These are phyloP conservation scores for Hypocryptadius cinnamomeus DNA, from an alignment of 2,113 vertebrate species.

Conservation along the genomic window DNA sequence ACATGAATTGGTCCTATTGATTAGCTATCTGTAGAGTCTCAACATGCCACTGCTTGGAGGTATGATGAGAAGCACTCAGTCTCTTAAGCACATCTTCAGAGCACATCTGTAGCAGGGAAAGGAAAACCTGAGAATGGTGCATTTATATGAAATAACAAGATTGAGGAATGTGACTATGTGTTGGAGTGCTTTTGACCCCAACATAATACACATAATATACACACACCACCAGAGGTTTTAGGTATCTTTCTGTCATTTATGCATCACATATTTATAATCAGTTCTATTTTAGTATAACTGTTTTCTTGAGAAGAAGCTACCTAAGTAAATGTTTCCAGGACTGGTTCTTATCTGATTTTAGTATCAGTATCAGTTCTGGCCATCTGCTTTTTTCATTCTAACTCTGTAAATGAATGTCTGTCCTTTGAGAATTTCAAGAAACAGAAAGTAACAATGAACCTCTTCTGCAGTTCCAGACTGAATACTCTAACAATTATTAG, in stretches of 20 bases:
- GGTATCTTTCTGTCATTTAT: neutral
- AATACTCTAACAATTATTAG: neutral
- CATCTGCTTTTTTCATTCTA: conserved; percentile 34
- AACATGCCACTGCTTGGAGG: neutral
- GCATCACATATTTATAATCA: neutral
- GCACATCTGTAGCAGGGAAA: neutral
- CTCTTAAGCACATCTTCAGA: neutral
- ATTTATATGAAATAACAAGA: neutral
- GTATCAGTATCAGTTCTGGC: neutral
- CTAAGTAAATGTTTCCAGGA: neutral
- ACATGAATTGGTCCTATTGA: neutral
- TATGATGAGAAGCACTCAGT: neutral
- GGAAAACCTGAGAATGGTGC: neutral
- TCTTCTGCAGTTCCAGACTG: neutral
- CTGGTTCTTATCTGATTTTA: neutral
- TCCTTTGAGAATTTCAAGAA: conserved; percentile 4
- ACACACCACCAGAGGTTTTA: neutral
- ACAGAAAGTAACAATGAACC: neutral
- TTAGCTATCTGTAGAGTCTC: neutral
- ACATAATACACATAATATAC: neutral
- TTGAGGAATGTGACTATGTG: neutral
- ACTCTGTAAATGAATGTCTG: neutral
- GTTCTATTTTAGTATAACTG: neutral
- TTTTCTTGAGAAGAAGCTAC: neutral
- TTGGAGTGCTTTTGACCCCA: neutral